phyloP scores from a whole-genome alignment of 2,888 invertebrate species.

The Arctia plantaginis region DNA sequence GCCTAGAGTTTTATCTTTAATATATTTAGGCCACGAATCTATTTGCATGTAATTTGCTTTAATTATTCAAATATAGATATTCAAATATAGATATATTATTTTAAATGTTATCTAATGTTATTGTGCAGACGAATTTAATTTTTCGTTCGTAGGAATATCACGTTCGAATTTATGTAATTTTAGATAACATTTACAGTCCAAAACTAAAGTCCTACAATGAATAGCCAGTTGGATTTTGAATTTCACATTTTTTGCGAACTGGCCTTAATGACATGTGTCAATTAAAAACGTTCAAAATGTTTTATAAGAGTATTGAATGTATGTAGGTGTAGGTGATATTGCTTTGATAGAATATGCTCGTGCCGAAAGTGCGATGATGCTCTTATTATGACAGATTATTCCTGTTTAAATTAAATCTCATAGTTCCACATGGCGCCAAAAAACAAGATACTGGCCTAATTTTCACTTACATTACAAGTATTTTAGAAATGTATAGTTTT shows the following conservation, averaged over 20 bases:
- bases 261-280: constrained; percentile 70
- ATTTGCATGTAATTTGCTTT: constrained; percentile 70
- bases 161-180: constrained; percentile 81
- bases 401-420: constrained; percentile 46
- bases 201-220: constrained; percentile 47
- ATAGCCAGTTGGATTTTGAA: constrained; percentile 52
- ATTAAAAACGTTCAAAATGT: constrained; percentile 77
- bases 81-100: constrained; percentile 35
- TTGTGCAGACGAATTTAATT: constrained; percentile 64
- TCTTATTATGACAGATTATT: constrained; percentile 50
- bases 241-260: constrained; percentile 57
- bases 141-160: constrained; percentile 64
- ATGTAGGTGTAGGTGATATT: constrained; percentile 61
- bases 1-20: constrained; percentile 77
- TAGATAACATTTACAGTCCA: constrained; percentile 76
- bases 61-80: constrained; percentile 22
- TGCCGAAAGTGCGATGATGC: constrained; percentile 68
- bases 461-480: constrained; percentile 37
- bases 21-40: constrained; percentile 78
- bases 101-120: constrained; percentile 58
- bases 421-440: constrained; percentile 57
- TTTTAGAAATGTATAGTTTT: constrained; percentile 24
- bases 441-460: constrained; percentile 39
- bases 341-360: constrained; percentile 69
- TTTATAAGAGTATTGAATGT: constrained; percentile 62